A percentile compares a stretch with the other conserved stretches of the same genome.
Conservation (phyloP, 2,888 invertebrate species). For the Nomada lathburiana region DNA sequence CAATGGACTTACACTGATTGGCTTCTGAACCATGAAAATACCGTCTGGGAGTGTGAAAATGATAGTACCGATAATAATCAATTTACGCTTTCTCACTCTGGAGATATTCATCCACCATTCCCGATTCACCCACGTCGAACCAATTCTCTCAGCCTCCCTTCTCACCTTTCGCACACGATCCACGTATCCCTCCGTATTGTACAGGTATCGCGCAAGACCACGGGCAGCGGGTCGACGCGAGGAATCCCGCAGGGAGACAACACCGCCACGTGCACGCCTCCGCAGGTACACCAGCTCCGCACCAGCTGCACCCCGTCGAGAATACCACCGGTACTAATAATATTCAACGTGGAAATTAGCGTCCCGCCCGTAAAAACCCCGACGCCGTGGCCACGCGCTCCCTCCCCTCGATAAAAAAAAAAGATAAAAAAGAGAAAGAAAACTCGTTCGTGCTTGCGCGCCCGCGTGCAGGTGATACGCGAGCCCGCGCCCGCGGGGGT, state of each 20-base stretch:
- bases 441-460: not conserved
- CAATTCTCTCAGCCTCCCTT: not conserved
- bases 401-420: not conserved
- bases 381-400: slow-evolving; percentile 68
- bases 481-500: slow-evolving; percentile 80
- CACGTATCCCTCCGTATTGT: not conserved
- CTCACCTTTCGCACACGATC: not conserved
- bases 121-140: too few relatives aligned
- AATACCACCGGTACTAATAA: slow-evolving; percentile 74
- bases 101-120: not conserved
- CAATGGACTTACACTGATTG: too few relatives aligned
- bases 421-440: not conserved
- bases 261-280: slow-evolving; percentile 37
- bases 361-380: slow-evolving; percentile 72
- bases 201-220: not conserved
- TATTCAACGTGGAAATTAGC: slow-evolving; percentile 81
- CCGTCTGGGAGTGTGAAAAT: not conserved
- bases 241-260: slow-evolving; percentile 32
- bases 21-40: not conserved
- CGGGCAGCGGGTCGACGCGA: not conserved
- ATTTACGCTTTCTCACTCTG: not conserved
- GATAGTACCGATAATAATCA: not conserved
- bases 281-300: not conserved
- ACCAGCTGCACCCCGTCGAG: slow-evolving; percentile 41
- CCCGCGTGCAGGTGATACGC: slow-evolving; percentile 62